Conservation (phyloP, 2,888 invertebrate species). For the Drosophila nigricruria region DNA sequence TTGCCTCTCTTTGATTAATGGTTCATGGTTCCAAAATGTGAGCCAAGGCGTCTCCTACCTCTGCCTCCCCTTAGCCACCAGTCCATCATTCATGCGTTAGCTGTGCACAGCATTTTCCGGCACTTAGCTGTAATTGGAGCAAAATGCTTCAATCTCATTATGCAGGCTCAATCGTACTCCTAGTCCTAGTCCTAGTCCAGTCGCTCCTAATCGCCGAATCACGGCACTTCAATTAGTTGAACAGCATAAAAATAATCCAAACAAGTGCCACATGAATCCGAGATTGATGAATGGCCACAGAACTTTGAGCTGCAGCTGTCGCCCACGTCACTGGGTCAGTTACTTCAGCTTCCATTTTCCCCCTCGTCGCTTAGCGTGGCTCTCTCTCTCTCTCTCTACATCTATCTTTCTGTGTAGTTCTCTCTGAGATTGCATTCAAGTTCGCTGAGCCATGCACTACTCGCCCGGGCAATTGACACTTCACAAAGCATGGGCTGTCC, state of each 20-base stretch:
- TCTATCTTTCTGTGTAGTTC: background rate
- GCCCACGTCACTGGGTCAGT: slow-evolving; percentile 26
- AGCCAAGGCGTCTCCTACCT: slow-evolving; percentile 30
- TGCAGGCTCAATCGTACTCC: slow-evolving; percentile 42
- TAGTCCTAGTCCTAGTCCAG: background rate
- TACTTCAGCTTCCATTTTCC: background rate
- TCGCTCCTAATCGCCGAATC: slow-evolving; percentile 59
- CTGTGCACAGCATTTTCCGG: slow-evolving; percentile 73
- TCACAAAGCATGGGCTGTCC: slow-evolving; percentile 15
- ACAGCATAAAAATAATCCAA: slow-evolving; percentile 65
- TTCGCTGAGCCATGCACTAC: slow-evolving; percentile 32
- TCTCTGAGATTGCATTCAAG: slow-evolving; percentile 38
- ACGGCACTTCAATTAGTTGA: slow-evolving; percentile 77
- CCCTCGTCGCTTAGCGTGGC: no score
- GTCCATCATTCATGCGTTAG: slow-evolving; percentile 58
- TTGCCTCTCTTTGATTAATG: slow-evolving; percentile 72
- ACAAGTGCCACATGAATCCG: slow-evolving; percentile 29
- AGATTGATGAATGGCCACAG: slow-evolving; percentile 53
- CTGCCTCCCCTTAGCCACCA: slow-evolving; percentile 15
- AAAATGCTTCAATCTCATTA: slow-evolving; percentile 75
- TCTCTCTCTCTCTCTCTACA: background rate
- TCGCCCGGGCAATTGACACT: slow-evolving; percentile 41
- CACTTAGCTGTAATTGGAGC: slow-evolving; percentile 77
- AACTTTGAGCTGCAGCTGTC: slow-evolving; percentile 29
- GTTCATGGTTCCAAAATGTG: slow-evolving; percentile 45